phyloP scores from a whole-genome alignment of 2,797 vertebrate genomes.

The Clarias platycephalus region DNA sequence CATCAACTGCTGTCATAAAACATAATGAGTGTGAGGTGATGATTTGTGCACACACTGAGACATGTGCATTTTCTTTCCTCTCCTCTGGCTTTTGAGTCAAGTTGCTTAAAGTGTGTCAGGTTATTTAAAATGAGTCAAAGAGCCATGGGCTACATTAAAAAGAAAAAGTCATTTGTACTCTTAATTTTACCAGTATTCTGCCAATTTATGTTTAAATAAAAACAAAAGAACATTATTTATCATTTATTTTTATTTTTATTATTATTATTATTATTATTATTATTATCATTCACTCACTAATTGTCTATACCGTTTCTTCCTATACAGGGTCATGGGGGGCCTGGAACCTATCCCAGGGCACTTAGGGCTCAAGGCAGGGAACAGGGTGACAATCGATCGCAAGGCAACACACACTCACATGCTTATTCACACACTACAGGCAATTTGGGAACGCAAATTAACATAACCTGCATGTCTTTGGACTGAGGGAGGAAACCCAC shows the following conservation, averaged over 20 bases:
- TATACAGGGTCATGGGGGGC: too few species aligned
- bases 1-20: background rate
- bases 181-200: background rate
- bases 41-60: background rate
- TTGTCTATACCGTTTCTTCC: too few species aligned
- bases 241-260: background rate
- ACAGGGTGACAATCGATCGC: too few species aligned
- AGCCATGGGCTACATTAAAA: background rate
- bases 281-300: background rate
- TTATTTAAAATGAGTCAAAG: background rate
- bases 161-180: background rate
- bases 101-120: background rate
- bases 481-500: too few species aligned
- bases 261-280: background rate
- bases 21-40: background rate
- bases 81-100: too few species aligned
- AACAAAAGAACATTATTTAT: background rate
- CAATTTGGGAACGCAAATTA: too few species aligned
- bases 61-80: background rate
- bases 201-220: background rate
- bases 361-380: too few species aligned
- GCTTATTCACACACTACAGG: too few species aligned
- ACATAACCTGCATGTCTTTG: too few species aligned
- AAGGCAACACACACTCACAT: too few species aligned
- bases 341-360: too few species aligned